phyloP scores from a whole-genome alignment of 2,888 invertebrate genomes.

The Villa cingulata region DNA sequence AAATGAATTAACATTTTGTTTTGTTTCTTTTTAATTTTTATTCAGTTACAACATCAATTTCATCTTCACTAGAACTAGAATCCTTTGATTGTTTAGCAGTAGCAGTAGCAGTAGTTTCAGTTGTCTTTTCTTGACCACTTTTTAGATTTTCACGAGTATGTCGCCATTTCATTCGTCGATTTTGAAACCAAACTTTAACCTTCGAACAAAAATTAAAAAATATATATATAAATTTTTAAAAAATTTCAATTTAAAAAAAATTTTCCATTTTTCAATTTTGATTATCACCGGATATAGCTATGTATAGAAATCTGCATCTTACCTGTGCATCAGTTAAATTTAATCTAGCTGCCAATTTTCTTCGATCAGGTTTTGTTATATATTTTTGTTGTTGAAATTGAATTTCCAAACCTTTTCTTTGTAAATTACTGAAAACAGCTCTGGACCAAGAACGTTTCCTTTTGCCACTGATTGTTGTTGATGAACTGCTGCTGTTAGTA shows the following conservation, averaged over 20 bases:
- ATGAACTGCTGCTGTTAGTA: not conserved
- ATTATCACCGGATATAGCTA: too few relatives aligned
- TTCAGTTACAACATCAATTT: constrained; percentile 18
- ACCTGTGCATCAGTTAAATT: constrained; percentile 92
- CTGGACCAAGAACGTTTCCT: constrained; percentile 89
- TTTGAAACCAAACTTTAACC: constrained; percentile 93
- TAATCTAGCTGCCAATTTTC: constrained; percentile 80
- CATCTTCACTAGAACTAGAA: constrained; percentile 14
- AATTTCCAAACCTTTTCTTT: constrained; percentile 85
- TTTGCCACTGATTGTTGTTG: constrained; percentile 32
- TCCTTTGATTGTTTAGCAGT: not conserved
- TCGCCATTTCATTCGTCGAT: constrained; percentile 75
- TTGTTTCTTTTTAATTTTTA: too few relatives aligned
- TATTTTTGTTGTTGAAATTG: constrained; percentile 90
- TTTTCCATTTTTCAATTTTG: not conserved
- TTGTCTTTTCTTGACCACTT: constrained; percentile 31
- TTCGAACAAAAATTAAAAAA: constrained; percentile 36
- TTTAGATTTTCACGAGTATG: constrained; percentile 53
- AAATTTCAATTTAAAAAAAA: not conserved
- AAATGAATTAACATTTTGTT: too few relatives aligned
- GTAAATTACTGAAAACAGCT: constrained; percentile 87
- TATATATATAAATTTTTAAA: constrained; percentile 1
- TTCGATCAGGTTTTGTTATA: constrained; percentile 86
- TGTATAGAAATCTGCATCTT: constrained; percentile 11
- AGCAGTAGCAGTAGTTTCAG: constrained; percentile 3